Base-by-base conservation (phyloP, 2,888 invertebrate species). In the Heliconius ismenius region DNA sequence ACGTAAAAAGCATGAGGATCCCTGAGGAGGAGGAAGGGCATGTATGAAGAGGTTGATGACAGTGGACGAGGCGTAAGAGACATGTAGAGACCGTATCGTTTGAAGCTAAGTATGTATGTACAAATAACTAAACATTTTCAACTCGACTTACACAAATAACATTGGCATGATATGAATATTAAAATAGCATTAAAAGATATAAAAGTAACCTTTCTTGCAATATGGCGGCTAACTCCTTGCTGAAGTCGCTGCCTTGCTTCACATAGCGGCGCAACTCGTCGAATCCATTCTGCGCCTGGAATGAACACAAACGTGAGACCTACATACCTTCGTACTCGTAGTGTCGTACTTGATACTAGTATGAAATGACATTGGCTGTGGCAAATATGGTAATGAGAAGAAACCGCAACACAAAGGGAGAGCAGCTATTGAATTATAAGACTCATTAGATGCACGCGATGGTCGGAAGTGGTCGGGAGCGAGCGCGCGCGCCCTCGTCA, bases 201-300 rank as follows among this genome's bases (percentile, higher is more conserved):
- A 65, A 2, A 21, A 54, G 39, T 89, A 93, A 98, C 98, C 98
- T 97, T 94, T 99, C 98, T 91, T 98, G 98, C 82, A 99, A 93
- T 85, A 98, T 97, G 67, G 96, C 95, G 10, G 98, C 96, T 74
- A 99, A 94, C 87, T 99, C 98, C 87, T 98, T 98, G 92, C 98
- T 98, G 89, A 98, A 98, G 89, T 98, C 98, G 69, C 98, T 97
- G 63, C 98, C 98, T 90, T 98, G 98, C 89, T 98, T 98, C 83
- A 99, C 97, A 89, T 98, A 98, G 82, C 97, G 96, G 77, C 98
- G 96, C 72, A 99, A 95, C 89, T 98, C 98, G 86, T 98, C 98
- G 90, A 98, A 99, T 39, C 98, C 98, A 91, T 97, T 97, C 92
- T 98, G 97, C 79, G 97, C 98, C 98, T 98, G 95, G 96, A 80